phyloP scores from a whole-genome alignment of 53 echinoderm and acorn worm genomes.

The Henricia sp. region DNA sequence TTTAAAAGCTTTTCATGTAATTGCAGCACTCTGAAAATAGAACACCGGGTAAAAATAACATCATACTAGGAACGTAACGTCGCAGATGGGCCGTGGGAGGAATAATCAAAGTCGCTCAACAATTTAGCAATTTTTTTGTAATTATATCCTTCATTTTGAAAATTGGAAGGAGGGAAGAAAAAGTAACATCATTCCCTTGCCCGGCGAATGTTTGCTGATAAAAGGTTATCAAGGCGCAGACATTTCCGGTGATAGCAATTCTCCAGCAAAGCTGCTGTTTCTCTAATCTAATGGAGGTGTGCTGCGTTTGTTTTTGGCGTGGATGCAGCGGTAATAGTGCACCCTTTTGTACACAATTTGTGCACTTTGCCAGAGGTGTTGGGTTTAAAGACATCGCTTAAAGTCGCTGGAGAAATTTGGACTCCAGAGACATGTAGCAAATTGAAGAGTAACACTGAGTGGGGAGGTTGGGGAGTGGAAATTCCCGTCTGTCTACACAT shows the following conservation, averaged over 20 bases:
- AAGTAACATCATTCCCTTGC: not conserved
- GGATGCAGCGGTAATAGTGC: conserved; percentile 18
- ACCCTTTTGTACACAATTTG: conserved; percentile 55
- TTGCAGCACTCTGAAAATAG: conserved; percentile 39
- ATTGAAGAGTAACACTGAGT: no score
- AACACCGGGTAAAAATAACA: not conserved
- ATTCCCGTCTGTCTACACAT: no score
- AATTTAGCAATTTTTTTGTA: conserved; percentile 6
- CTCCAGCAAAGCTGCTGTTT: conserved; percentile 48
- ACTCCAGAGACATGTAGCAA: conserved; percentile 32
- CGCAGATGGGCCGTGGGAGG: not conserved
- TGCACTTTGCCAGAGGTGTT: conserved; percentile 42
- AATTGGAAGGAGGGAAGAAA: not conserved
- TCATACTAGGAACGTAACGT: not conserved
- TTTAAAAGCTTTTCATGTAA: conserved; percentile 48
- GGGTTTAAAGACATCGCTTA: conserved; percentile 15
- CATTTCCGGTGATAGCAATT: conserved; percentile 55
- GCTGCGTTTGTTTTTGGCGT: conserved; percentile 29
- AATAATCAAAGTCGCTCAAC: conserved; percentile 6
- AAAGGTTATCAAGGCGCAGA: conserved; percentile 20
- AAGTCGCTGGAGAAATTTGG: not conserved
- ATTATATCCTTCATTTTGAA: conserved; percentile 11
- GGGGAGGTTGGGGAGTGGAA: no score
- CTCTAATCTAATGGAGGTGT: conserved; percentile 29
- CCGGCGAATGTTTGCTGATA: conserved; percentile 26